Evolutionary conservation across 2,888 invertebrate species (phyloP).

Genomic region (Tiliacea aurago): DNA sequence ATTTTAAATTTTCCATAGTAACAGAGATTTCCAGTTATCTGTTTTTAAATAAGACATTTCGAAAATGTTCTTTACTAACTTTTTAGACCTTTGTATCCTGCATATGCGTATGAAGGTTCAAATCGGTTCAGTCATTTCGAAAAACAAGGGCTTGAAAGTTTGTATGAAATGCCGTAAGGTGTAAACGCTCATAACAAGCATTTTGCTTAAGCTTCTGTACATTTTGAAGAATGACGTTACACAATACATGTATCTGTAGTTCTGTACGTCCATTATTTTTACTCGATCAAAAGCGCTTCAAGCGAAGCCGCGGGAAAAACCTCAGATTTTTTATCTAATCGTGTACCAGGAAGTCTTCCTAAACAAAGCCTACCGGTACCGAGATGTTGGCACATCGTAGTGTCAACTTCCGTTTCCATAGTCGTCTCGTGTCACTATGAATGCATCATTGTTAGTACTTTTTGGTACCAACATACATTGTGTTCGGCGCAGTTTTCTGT

Average conservation of each 20-base stretch:
- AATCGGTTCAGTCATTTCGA: no score
- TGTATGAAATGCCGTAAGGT: no score
- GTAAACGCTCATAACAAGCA: no score
- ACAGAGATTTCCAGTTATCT: no score
- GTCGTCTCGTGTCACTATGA: conserved; percentile 69
- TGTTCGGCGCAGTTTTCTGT: conserved; percentile 72
- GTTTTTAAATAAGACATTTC: no score
- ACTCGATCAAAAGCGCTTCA: conserved; percentile 17
- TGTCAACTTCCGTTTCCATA: conserved; percentile 82
- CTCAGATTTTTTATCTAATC: conserved; percentile 59
- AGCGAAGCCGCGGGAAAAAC: conserved; percentile 31
- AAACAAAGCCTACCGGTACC: conserved; percentile 69
- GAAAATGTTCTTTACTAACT: no score
- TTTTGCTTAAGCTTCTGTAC: not conserved
- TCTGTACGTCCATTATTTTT: not conserved
- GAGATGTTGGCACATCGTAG: conserved; percentile 74
- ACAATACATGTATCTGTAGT: not conserved
- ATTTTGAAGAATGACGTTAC: not conserved
- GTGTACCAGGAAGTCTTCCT: conserved; percentile 63
- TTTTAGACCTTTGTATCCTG: no score
- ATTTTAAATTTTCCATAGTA: no score
- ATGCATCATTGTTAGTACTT: conserved; percentile 74
- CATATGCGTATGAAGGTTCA: no score
- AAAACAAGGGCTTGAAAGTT: no score
- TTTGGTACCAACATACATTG: conserved; percentile 44